Percentiles rank a stretch among this genome's conserved stretches.
These are phyloP conservation scores for Sebastes iracundus DNA, from an alignment of 2,797 vertebrate species.

Conservation along the genomic window DNA sequence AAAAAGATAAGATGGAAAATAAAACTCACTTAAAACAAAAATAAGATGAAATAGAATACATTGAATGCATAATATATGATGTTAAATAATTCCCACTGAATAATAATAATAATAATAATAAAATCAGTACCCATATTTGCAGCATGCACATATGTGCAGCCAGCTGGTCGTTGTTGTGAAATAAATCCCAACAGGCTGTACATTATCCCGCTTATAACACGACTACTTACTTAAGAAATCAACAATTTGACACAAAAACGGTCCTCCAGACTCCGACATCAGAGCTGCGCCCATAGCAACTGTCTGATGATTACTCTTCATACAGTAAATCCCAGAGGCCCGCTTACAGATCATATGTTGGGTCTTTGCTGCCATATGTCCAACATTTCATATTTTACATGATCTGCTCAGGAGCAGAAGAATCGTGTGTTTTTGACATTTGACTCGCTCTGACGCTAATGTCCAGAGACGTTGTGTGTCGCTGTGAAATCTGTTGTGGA, in stretches of 20 bases:
- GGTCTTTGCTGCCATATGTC: constrained; percentile 33
- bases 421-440: background rate
- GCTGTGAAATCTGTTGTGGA: background rate
- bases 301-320: constrained; percentile 4
- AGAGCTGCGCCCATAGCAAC: too few species aligned
- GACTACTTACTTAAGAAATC: too few species aligned
- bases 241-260: too few species aligned
- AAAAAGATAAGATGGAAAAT: background rate
- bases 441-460: constrained; percentile 47
- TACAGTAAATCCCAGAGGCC: constrained; percentile 30
- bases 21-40: background rate
- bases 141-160: background rate
- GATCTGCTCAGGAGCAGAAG: too few species aligned
- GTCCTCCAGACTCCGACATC: too few species aligned
- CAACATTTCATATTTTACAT: background rate
- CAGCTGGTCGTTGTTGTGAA: too few species aligned
- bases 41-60: background rate
- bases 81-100: background rate
- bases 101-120: background rate
- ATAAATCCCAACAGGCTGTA: too few species aligned
- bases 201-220: too few species aligned
- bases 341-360: background rate
- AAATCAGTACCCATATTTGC: background rate
- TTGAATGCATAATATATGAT: background rate
- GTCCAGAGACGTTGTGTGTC: constrained; percentile 1